phyloP scores from a whole-genome alignment of 30 jellyfish, hydroid and myxozoan species.

The Hydra vulgaris region DNA sequence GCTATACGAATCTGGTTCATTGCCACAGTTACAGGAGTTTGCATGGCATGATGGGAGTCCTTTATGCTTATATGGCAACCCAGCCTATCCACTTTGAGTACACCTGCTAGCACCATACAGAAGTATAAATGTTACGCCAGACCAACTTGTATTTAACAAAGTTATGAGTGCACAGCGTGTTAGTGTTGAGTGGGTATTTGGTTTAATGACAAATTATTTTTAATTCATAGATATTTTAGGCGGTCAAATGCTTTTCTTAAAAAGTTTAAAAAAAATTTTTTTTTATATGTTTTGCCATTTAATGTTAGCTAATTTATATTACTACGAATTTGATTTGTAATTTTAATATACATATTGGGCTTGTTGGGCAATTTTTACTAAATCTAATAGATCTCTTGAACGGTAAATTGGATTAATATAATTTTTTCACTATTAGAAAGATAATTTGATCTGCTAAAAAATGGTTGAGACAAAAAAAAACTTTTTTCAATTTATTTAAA shows the following conservation, averaged over 20 bases:
- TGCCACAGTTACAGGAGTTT: slow-evolving; percentile 24
- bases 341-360: too few relatives aligned
- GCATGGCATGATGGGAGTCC: slow-evolving; percentile 29
- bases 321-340: too few relatives aligned
- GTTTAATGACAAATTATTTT: slow-evolving; percentile 38
- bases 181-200: slow-evolving; percentile 60
- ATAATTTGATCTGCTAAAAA: too few relatives aligned
- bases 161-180: slow-evolving; percentile 54
- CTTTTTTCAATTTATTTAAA: too few relatives aligned
- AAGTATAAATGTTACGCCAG: slow-evolving; percentile 26
- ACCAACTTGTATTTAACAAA: slow-evolving; percentile 35
- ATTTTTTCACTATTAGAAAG: too few relatives aligned
- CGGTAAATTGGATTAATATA: too few relatives aligned
- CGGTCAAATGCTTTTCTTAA: slow-evolving; percentile 24
- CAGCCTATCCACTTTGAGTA: slow-evolving; percentile 37
- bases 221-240: slow-evolving; percentile 35
- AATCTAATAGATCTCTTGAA: too few relatives aligned
- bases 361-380: too few relatives aligned
- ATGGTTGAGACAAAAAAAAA: too few relatives aligned
- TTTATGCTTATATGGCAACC: slow-evolving; percentile 56
- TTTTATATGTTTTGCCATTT: too few relatives aligned
- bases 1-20: slow-evolving; percentile 33
- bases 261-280: too few relatives aligned
- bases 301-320: too few relatives aligned
- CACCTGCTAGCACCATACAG: slow-evolving; percentile 47